Percentiles rank a stretch among this genome's conserved stretches.
Conservation (phyloP, 2,888 invertebrate species). For the Carterocephalus palaemon region DNA sequence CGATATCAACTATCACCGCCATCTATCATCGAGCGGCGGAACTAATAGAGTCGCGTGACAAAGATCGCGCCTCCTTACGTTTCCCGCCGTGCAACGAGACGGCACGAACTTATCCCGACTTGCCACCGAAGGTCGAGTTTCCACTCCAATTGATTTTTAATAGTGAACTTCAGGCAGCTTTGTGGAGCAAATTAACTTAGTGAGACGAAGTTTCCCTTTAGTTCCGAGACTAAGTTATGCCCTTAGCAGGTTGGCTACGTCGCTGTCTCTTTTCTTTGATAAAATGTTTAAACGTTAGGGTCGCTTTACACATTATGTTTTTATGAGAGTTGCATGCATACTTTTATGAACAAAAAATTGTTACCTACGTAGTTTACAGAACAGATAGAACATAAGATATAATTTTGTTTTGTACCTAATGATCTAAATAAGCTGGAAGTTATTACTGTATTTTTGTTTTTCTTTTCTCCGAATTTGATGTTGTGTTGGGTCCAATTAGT, state of each 20-base stretch:
- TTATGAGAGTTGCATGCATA: no score
- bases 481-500: no score
- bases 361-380: no score
- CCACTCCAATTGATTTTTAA: constrained; percentile 75
- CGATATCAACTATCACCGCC: constrained; percentile 41
- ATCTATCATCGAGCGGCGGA: constrained; percentile 64
- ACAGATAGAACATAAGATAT: no score
- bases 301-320: no score
- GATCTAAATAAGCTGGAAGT: no score
- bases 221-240: constrained; percentile 32
- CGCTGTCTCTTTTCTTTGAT: constrained; percentile 7
- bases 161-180: constrained; percentile 69
- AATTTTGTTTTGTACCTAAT: no score
- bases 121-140: constrained; percentile 64
- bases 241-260: constrained; percentile 16
- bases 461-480: no score
- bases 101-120: constrained; percentile 42
- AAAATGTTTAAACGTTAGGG: constrained; percentile 5
- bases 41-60: constrained; percentile 76
- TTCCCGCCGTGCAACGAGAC: constrained; percentile 66
- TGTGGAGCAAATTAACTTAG: constrained; percentile 67
- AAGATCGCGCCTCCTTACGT: constrained; percentile 71
- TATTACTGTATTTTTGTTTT: no score
- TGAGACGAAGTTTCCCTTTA: constrained; percentile 53
- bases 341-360: no score